Evolutionary conservation across 2,888 invertebrate genomes (phyloP).

Genomic region (Liopterus haemorrhoidalis): DNA sequence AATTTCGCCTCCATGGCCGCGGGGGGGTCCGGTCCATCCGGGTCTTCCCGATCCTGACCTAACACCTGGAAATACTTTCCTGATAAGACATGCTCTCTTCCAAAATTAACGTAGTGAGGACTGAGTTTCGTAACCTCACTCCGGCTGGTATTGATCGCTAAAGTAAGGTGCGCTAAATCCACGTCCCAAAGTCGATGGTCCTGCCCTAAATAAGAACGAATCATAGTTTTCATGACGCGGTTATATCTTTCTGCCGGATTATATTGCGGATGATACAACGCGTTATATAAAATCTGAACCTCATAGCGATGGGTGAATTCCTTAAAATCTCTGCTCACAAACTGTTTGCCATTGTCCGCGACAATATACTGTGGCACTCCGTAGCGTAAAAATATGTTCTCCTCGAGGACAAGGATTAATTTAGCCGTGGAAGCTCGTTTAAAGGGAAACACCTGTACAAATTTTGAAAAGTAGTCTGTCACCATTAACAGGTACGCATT

Average conservation of each 20-base stretch:
- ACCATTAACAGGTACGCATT: background rate
- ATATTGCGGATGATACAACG: slow-evolving; percentile 34
- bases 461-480: slow-evolving; percentile 4
- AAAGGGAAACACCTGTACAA: slow-evolving; percentile 12
- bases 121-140: slow-evolving; percentile 29
- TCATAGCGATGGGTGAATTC: background rate
- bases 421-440: slow-evolving; percentile 14
- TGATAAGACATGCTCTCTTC: slow-evolving; percentile 24
- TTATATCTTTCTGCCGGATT: slow-evolving; percentile 36
- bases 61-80: too few relatives aligned
- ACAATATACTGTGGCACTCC: slow-evolving; percentile 24
- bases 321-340: background rate
- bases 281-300: slow-evolving; percentile 24
- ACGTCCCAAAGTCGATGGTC: slow-evolving; percentile 29
- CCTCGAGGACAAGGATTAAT: slow-evolving; percentile 3
- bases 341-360: slow-evolving; percentile 24
- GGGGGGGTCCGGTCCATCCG: too few relatives aligned
- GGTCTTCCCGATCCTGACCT: too few relatives aligned
- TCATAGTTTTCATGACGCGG: slow-evolving; percentile 31
- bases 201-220: slow-evolving; percentile 28
- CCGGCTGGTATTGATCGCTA: slow-evolving; percentile 30
- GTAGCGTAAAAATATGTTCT: slow-evolving; percentile 17
- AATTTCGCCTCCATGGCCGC: too few relatives aligned
- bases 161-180: slow-evolving; percentile 28
- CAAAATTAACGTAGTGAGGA: slow-evolving; percentile 28